Evolutionary conservation across 1,140 invertebrate genomes (phyloP), one percentile per base, ranked within the genome.

Genomic region (Pogonomyrmex californicus): DNA sequence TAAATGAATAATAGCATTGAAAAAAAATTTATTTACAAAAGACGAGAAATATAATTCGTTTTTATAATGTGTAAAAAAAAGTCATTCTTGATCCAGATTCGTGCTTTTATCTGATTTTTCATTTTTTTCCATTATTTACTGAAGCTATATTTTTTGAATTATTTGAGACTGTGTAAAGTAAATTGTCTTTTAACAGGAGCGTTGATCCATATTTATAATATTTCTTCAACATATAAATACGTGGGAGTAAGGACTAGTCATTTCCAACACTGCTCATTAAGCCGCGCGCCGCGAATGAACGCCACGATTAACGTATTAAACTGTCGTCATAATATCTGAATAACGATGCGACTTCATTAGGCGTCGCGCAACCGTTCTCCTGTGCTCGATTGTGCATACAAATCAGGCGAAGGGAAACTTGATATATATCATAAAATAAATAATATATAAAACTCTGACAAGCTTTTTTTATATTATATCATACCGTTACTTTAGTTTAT

Each of bases 261-360:
- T 86, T 90, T 62, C 54, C 49, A 70, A 82, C 63, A 58, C 58
- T n/a, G 75, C 89, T 90, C 86, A 85, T 90, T 90, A 90, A 90
- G 58, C 38, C 75, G 49, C 68, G 47, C 38, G 44, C 17, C 9
- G 14, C 47, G 51, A 60, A 66, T 23, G 78, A 76, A 63, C 70
- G 54, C 63, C 75, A 66, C 82, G 85, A 91, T 92, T 91, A 91
- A 89, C 89, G 86, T 87, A 92, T 92, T 92, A 92, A 90, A 86
- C 86, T 89, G 87, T 91, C 91, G 77, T 81, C 86, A 71, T 91
- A 92, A 91, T 90, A 89, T 92, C 86, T 86, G 79, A 86, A 77
- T 91, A 91, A 92, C 87, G 90, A 90, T 73, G 87, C 83, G 85
- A 92, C 90, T 91, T 92, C 89, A 91, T 92, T 88, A 90, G 85